These are phyloP conservation scores for Lepetodrilus schrolli DNA, from an alignment of 2,888 invertebrate species.

Conservation along the genomic window DNA sequence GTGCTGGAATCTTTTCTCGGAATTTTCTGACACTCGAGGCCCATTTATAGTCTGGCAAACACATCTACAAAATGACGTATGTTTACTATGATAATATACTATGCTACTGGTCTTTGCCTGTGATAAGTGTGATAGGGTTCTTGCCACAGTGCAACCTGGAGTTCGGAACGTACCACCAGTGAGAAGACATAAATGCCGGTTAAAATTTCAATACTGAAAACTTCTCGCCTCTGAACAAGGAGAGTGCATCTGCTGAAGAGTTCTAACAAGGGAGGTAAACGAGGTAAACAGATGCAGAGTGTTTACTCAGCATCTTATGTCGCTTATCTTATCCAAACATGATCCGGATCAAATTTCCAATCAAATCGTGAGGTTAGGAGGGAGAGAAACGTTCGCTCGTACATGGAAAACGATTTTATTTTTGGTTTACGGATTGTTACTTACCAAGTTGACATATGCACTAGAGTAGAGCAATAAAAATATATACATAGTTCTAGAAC, in stretches of 20 bases:
- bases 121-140: neutral
- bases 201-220: neutral
- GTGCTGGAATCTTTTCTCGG: neutral
- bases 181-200: neutral
- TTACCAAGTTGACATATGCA: slow-evolving; percentile 14
- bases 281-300: slow-evolving; percentile 12
- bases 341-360: slow-evolving; percentile 10
- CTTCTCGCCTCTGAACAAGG: neutral
- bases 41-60: slow-evolving; percentile 3
- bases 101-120: neutral
- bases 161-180: neutral
- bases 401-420: neutral
- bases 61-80: neutral
- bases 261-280: slow-evolving; percentile 25
- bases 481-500: slow-evolving; percentile 4
- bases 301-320: slow-evolving; percentile 17
- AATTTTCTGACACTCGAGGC: neutral
- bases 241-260: slow-evolving; percentile 4
- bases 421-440: slow-evolving; percentile 10
- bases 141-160: neutral
- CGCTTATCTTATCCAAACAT: slow-evolving; percentile 18
- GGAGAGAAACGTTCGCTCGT: neutral
- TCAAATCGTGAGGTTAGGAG: neutral
- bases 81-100: slow-evolving; percentile 18
- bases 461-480: slow-evolving; percentile 10